Percentiles rank a stretch among this genome's conserved stretches.
Conservation (phyloP, 2,888 invertebrate genomes). For the Homarus gammarus region DNA sequence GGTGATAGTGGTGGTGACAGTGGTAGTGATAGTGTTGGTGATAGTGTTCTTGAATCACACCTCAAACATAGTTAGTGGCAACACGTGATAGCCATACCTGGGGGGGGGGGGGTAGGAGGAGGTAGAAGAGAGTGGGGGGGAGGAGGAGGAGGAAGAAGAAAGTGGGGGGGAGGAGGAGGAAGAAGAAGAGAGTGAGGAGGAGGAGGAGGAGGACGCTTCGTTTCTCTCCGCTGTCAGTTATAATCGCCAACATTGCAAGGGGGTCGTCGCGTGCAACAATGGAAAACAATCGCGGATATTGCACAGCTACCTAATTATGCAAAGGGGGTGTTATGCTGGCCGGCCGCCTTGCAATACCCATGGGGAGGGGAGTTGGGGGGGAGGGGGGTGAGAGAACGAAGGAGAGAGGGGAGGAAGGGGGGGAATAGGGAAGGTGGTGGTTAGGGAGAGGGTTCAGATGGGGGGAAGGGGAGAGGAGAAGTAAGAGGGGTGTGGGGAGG, state of each 20-base stretch:
- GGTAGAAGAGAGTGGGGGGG: too few species aligned
- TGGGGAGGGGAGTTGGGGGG: conserved; percentile 17
- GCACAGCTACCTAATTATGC: conserved; percentile 55
- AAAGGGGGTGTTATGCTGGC: conserved; percentile 55
- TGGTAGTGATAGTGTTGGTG: too few species aligned
- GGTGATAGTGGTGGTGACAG: too few species aligned
- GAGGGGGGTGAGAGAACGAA: not conserved
- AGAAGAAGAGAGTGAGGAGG: too few species aligned
- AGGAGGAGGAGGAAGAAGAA: not conserved
- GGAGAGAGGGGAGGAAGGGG: conserved; percentile 1
- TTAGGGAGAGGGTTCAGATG: not conserved
- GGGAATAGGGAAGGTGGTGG: not conserved
- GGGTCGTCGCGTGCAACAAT: conserved; percentile 44
- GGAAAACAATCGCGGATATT: conserved; percentile 49
- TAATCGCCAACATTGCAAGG: conserved; percentile 41
- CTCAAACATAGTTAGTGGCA: conserved; percentile 1
- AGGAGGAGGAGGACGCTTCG: too few species aligned
- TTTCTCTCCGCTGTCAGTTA: conserved; percentile 35
- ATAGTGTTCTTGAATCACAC: not conserved
- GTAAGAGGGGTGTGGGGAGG: not conserved
- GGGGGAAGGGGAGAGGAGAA: not conserved
- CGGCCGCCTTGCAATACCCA: conserved; percentile 45
- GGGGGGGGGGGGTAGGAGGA: too few species aligned
- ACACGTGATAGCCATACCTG: too few species aligned
- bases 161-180: too few species aligned